phyloP scores from a whole-genome alignment of 2,888 invertebrate genomes.

The Alentia gelatinosa region DNA sequence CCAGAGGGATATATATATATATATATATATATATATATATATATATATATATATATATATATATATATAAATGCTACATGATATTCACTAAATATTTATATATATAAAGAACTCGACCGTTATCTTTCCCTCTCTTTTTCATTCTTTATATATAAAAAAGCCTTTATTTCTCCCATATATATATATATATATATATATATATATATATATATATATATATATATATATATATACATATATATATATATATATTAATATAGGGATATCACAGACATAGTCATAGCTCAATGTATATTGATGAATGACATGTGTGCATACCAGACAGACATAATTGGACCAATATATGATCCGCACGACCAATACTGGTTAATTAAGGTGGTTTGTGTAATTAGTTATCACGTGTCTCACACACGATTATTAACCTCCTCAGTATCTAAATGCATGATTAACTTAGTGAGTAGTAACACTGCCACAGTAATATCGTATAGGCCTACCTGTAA shows the following conservation, averaged over 20 bases:
- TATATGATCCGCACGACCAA: no score
- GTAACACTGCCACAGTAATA: no score
- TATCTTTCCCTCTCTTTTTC: neutral
- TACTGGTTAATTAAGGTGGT: neutral
- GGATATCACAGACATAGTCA: no score
- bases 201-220: slow-evolving; percentile 56
- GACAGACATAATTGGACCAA: no score
- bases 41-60: slow-evolving; percentile 60
- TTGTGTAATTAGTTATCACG: no score
- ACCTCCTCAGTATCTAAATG: no score
- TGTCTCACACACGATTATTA: no score
- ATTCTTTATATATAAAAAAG: neutral
- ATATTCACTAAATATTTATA: neutral
- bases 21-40: slow-evolving; percentile 59
- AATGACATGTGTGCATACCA: no score
- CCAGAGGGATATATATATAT: slow-evolving; percentile 56
- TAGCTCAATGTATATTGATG: no score
- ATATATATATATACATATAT: slow-evolving; percentile 58
- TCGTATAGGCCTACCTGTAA: no score
- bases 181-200: slow-evolving; percentile 59
- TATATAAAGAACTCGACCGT: no score
- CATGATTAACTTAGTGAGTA: no score
- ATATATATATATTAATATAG: slow-evolving; percentile 55
- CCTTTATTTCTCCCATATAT: neutral
- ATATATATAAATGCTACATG: slow-evolving; percentile 21